Evolutionary conservation across 2,888 invertebrate species (phyloP).

Genomic region (Physocephala rufipes): DNA sequence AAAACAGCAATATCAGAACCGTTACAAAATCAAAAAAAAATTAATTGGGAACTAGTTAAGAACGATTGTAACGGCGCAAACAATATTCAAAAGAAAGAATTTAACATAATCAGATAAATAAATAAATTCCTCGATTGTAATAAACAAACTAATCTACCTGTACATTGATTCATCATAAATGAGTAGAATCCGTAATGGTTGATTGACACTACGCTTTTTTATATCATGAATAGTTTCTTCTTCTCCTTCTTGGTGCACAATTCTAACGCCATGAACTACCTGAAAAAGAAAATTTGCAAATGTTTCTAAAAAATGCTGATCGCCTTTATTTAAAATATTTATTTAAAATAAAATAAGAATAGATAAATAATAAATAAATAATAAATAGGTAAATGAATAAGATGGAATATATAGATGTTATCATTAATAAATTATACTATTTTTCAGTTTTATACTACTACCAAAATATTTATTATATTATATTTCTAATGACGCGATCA

Average conservation of each 20-base stretch:
- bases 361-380: no score
- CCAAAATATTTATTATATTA: no score
- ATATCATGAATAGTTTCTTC: slow-evolving; percentile 71
- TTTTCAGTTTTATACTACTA: no score
- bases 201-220: slow-evolving; percentile 79
- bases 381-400: no score
- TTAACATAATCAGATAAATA: background rate
- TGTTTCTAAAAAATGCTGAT: background rate
- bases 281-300: slow-evolving; percentile 65
- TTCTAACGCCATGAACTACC: slow-evolving; percentile 84
- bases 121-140: no score
- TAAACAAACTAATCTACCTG: slow-evolving; percentile 71
- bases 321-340: no score
- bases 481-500: no score
- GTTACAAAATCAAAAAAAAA: background rate
- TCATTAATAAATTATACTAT: no score
- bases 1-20: background rate
- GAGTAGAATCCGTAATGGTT: slow-evolving; percentile 83
- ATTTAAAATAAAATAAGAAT: no score
- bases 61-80: background rate
- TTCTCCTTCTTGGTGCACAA: slow-evolving; percentile 71
- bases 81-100: slow-evolving; percentile 3
- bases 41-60: background rate
- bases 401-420: no score
- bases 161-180: slow-evolving; percentile 89